Evolutionary conservation across 1,140 invertebrate species (phyloP).

Genomic region (Apis cerana): DNA sequence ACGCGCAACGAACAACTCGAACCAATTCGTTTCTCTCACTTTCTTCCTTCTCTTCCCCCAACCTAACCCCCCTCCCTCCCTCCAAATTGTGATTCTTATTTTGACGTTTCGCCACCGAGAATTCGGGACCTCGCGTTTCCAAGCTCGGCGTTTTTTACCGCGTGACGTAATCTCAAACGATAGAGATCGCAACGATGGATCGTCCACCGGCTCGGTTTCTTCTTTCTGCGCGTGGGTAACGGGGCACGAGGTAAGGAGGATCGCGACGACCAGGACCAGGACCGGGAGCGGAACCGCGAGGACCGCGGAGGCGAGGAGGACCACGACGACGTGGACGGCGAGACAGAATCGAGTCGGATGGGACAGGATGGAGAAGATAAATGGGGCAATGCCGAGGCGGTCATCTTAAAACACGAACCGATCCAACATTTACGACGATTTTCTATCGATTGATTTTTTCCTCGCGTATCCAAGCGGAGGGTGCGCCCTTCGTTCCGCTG

Average conservation of each 20-base stretch:
- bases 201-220: conserved; percentile 38
- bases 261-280: not conserved
- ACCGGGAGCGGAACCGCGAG: conserved; percentile 1
- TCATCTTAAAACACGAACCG: conserved; percentile 44
- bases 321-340: not conserved
- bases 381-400: conserved; percentile 36
- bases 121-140: not conserved
- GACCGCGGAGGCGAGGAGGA: conserved; percentile 12
- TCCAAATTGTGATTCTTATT: too few relatives aligned
- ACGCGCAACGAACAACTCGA: too few relatives aligned
- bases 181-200: conserved; percentile 10
- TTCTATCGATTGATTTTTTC: not conserved
- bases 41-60: not conserved
- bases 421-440: conserved; percentile 1
- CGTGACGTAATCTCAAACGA: conserved; percentile 16
- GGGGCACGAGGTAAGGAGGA: conserved; percentile 29
- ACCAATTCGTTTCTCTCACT: not conserved
- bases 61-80: too few relatives aligned
- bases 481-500: not conserved
- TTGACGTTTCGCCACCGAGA: too few relatives aligned
- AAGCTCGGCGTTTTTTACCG: not conserved
- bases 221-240: conserved; percentile 42
- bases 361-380: conserved; percentile 8
- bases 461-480: too few relatives aligned
- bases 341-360: too few relatives aligned